phyloP scores from a whole-genome alignment of 2,888 invertebrate species.

The Scaptomyza cyrtandrae region DNA sequence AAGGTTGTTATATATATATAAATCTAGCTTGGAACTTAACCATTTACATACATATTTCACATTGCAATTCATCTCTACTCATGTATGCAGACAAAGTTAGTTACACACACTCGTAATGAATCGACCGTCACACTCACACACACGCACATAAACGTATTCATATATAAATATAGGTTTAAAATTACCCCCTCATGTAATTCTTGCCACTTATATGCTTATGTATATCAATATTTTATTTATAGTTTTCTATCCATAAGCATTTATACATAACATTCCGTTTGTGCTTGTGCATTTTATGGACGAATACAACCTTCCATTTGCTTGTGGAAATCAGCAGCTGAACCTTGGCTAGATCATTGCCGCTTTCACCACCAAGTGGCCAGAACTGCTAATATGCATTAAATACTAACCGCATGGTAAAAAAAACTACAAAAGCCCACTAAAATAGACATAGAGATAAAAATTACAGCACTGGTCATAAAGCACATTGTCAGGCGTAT shows the following conservation, averaged over 20 bases:
- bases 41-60: background rate
- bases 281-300: slow-evolving; percentile 66
- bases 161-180: background rate
- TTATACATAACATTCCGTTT: slow-evolving; percentile 47
- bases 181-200: slow-evolving; percentile 25
- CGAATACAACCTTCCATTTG: slow-evolving; percentile 55
- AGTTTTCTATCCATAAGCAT: slow-evolving; percentile 61
- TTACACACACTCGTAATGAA: background rate
- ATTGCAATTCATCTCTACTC: background rate
- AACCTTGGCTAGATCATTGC: slow-evolving; percentile 60
- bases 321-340: slow-evolving; percentile 67
- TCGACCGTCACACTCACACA: background rate
- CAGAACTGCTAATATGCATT: slow-evolving; percentile 33
- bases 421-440: slow-evolving; percentile 11
- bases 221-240: slow-evolving; percentile 61
- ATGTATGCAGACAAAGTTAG: background rate
- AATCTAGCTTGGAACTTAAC: background rate
- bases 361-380: slow-evolving; percentile 47
- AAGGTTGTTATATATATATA: background rate
- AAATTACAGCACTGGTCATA: slow-evolving; percentile 23
- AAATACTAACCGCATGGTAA: slow-evolving; percentile 25
- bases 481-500: slow-evolving; percentile 38
- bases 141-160: background rate
- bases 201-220: slow-evolving; percentile 45
- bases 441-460: slow-evolving; percentile 9